Conservation (phyloP, 2,888 invertebrate species). For the Pseudococcus longispinus region DNA sequence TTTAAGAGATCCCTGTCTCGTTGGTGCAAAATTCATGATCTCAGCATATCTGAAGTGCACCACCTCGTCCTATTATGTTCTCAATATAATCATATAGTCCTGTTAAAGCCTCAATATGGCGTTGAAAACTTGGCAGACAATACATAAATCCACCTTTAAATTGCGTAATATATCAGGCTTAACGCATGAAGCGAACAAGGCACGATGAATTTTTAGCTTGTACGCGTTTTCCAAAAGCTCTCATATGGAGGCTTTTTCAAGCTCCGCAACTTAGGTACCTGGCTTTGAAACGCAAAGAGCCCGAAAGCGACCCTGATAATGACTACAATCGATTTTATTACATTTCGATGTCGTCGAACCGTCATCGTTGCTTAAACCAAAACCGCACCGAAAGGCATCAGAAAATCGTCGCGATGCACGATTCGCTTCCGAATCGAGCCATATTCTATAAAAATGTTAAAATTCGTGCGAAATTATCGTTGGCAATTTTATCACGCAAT, state of each 20-base stretch:
- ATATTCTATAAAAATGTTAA: neutral
- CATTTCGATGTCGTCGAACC: slow-evolving; percentile 10
- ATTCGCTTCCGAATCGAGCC: neutral
- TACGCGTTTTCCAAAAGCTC: neutral
- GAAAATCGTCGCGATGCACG: neutral
- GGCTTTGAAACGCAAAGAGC: neutral
- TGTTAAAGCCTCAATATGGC: neutral
- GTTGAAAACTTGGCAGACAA: slow-evolving; percentile 13
- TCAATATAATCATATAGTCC: slow-evolving; percentile 11
- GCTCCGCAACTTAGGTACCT: neutral
- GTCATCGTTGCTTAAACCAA: neutral
- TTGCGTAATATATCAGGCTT: slow-evolving; percentile 18
- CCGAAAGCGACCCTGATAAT: neutral
- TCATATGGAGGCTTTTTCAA: neutral
- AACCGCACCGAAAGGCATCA: neutral
- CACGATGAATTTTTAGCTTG: slow-evolving; percentile 7
- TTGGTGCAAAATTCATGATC: neutral
- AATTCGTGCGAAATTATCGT: slow-evolving; percentile 20
- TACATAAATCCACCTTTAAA: slow-evolving; percentile 18
- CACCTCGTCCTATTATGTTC: neutral
- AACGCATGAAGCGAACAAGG: slow-evolving; percentile 7
- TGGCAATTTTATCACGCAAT: slow-evolving; percentile 10
- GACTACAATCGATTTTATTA: slow-evolving; percentile 18
- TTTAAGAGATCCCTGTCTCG: neutral
- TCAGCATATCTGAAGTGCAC: neutral